Conservation (phyloP, 2,888 invertebrate genomes). For the Drosophila prostipennis region DNA sequence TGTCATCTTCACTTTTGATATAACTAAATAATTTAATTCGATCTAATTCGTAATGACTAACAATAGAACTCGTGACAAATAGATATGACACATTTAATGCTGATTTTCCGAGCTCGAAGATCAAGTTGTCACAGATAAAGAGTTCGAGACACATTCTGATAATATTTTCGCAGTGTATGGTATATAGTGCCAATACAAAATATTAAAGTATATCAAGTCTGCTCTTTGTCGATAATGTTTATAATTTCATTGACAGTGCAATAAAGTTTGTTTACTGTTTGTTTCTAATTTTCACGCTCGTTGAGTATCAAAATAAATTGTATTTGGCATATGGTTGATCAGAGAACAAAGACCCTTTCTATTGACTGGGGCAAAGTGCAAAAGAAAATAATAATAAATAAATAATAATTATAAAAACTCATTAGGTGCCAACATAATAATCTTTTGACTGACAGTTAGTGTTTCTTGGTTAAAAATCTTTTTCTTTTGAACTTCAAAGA, state of each 20-base stretch:
- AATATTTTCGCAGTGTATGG: background rate
- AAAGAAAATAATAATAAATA: background rate
- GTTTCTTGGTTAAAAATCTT: too few relatives aligned
- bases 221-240: background rate
- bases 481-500: too few relatives aligned
- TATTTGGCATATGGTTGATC: background rate
- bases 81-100: background rate
- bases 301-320: background rate
- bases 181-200: background rate
- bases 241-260: slow-evolving; percentile 6
- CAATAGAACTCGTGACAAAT: background rate
- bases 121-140: background rate
- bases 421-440: background rate
- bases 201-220: background rate
- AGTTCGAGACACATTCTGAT: background rate
- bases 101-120: background rate
- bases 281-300: background rate
- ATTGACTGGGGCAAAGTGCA: background rate
- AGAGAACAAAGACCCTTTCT: background rate
- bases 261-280: slow-evolving; percentile 2
- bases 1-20: background rate
- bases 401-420: background rate
- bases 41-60: background rate
- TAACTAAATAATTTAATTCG: background rate
- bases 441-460: too few relatives aligned